A percentile compares a stretch with the other conserved stretches of the same genome.
phyloP scores from a whole-genome alignment of 30 jellyfish, hydroid and myxozoan genomes.

The Pseudorhiza aurosa region DNA sequence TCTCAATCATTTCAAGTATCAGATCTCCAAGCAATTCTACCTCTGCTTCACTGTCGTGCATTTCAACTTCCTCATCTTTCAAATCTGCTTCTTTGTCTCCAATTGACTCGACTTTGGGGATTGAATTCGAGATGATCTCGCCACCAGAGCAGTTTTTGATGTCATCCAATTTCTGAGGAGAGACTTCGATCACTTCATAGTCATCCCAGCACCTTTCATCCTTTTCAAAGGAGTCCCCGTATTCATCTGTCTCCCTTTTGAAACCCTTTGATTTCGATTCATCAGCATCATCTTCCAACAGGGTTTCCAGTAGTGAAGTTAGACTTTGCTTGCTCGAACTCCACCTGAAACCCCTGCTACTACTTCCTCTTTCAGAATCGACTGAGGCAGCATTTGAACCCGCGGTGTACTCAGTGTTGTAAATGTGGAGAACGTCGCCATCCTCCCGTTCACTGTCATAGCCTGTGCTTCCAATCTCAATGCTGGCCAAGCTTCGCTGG shows the following conservation, averaged over 20 bases:
- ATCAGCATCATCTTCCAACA: not conserved
- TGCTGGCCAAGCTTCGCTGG: conserved; percentile 8
- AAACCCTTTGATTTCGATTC: not conserved
- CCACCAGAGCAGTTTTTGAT: too few relatives aligned
- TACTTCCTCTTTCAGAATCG: not conserved
- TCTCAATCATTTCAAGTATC: too few relatives aligned
- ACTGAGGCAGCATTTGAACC: conserved; percentile 12
- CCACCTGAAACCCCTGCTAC: conserved; percentile 4
- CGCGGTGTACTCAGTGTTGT: conserved; percentile 15
- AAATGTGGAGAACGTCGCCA: conserved; percentile 14
- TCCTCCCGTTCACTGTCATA: conserved; percentile 25
- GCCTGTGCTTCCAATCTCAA: conserved; percentile 28
- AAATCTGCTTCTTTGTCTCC: too few relatives aligned
- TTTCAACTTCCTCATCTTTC: too few relatives aligned
- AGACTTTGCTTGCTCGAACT: conserved; percentile 15
- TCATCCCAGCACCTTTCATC: not conserved
- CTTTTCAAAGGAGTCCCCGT: not conserved
- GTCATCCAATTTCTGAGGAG: too few relatives aligned
- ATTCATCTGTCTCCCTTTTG: not conserved
- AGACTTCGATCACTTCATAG: not conserved
- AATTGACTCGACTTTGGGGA: too few relatives aligned
- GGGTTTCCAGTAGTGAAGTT: conserved; percentile 41
- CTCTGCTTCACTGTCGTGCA: too few relatives aligned
- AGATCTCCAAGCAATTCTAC: too few relatives aligned
- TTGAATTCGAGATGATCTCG: too few relatives aligned